These are phyloP conservation scores for Oxytorus armatus DNA, from an alignment of 2,888 invertebrate genomes.

Conservation along the genomic window DNA sequence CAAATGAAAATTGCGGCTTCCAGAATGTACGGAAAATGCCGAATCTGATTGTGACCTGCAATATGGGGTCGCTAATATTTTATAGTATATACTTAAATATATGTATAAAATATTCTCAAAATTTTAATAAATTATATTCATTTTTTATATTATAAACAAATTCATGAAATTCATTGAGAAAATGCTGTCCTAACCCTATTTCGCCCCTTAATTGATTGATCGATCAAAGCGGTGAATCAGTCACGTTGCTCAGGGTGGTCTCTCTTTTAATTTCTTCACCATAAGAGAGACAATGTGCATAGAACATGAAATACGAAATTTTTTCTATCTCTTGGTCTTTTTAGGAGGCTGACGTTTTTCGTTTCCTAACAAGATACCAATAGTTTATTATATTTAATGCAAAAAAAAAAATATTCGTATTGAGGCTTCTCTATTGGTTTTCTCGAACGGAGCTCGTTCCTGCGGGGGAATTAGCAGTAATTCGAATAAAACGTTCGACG, in stretches of 20 bases:
- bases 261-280: neutral
- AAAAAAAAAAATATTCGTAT: constrained; percentile 3
- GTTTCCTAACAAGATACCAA: constrained; percentile 7
- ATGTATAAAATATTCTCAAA: no score
- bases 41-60: no score
- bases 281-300: constrained; percentile 4
- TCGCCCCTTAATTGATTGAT: neutral
- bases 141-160: no score
- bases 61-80: no score
- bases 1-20: no score
- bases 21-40: no score
- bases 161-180: no score
- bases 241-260: neutral
- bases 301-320: constrained; percentile 16
- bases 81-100: no score
- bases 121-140: no score
- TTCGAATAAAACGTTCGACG: no score
- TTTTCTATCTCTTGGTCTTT: constrained; percentile 9
- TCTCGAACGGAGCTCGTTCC: neutral
- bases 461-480: constrained; percentile 14
- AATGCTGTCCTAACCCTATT: no score
- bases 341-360: constrained; percentile 12
- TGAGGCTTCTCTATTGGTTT: constrained; percentile 2
- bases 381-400: constrained; percentile 10
- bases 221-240: constrained; percentile 2